Evolutionary conservation across 1,140 invertebrate species (phyloP).

Genomic region (Himalopsyche phryganea): DNA sequence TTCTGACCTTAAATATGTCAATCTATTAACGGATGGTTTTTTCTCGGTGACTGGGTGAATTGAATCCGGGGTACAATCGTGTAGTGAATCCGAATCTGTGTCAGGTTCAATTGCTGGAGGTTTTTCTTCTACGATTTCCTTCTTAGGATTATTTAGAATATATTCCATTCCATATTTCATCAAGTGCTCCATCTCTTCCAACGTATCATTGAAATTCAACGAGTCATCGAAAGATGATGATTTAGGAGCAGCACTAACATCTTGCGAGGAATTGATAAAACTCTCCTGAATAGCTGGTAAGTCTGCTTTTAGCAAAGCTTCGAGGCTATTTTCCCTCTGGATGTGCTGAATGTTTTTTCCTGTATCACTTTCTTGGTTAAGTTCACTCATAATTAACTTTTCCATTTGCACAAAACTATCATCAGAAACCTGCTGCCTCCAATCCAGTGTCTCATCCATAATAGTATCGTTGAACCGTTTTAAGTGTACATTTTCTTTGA

Average conservation of each 20-base stretch:
- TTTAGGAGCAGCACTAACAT: no score
- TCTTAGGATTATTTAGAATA: slow-evolving; percentile 25
- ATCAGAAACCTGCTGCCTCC: slow-evolving; percentile 23
- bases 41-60: no score
- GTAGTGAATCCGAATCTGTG: no score
- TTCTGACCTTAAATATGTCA: no score
- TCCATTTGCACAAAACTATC: slow-evolving; percentile 30
- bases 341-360: neutral
- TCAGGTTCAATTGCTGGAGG: neutral
- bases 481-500: neutral
- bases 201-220: slow-evolving; percentile 44
- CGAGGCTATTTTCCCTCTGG: neutral
- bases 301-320: neutral
- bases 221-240: slow-evolving; percentile 10
- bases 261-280: no score
- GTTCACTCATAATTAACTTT: slow-evolving; percentile 15
- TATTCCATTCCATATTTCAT: slow-evolving; percentile 40
- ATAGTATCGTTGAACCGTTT: slow-evolving; percentile 17
- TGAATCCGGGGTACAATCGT: no score
- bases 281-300: no score
- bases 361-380: neutral
- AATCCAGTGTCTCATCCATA: slow-evolving; percentile 12
- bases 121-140: neutral
- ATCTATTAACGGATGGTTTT: no score
- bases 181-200: slow-evolving; percentile 46